phyloP scores from a whole-genome alignment of 2,113 vertebrate species.

The Meriones unguiculatus region DNA sequence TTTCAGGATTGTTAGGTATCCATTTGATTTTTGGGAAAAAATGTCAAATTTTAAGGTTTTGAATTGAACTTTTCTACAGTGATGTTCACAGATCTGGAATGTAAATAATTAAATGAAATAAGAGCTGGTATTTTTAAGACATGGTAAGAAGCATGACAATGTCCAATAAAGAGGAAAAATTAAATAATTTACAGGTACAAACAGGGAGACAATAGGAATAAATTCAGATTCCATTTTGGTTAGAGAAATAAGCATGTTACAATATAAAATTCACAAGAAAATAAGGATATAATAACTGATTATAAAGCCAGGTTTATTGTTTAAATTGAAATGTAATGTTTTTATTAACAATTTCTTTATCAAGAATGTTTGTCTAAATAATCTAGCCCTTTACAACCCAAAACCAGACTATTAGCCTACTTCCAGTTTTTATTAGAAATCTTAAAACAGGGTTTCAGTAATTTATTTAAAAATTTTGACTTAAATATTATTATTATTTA shows the following conservation, averaged over 20 bases:
- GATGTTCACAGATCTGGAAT: neutral
- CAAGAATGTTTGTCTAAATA: neutral
- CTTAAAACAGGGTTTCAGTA: neutral
- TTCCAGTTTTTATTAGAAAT: neutral
- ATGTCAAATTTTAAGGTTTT: neutral
- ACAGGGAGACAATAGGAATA: neutral
- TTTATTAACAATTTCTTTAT: neutral
- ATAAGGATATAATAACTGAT: neutral
- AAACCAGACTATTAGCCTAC: neutral
- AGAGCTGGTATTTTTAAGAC: neutral
- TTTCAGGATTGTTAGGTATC: neutral
- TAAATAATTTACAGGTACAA: neutral
- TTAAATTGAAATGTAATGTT: neutral
- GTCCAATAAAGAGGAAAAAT: neutral
- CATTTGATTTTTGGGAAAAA: constrained; percentile 11
- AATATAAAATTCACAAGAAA: neutral
- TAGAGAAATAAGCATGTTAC: neutral
- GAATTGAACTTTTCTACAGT: neutral
- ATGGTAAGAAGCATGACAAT: neutral
- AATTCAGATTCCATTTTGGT: no score
- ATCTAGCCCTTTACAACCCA: neutral
- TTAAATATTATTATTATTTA: neutral
- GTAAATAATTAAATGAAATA: neutral
- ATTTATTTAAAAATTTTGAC: neutral
- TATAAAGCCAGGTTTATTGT: neutral